Percentiles rank a stretch among this genome's conserved stretches.
These are phyloP conservation scores for Zapus hudsonius DNA, from an alignment of 2,113 vertebrate species.

Conservation along the genomic window DNA sequence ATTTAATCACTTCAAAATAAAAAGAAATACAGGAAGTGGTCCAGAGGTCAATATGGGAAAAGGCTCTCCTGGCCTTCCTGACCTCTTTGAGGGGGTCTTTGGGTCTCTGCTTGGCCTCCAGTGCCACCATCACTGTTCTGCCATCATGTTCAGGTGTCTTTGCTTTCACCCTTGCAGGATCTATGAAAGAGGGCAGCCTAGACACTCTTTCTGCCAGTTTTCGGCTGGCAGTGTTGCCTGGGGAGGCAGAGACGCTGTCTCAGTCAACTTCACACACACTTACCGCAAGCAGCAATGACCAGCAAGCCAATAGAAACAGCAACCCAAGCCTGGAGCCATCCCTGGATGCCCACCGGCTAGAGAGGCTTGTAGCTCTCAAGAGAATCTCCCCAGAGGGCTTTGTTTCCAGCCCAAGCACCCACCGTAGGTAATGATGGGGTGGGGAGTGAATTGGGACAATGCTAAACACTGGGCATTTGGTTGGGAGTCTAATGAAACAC, in stretches of 20 bases:
- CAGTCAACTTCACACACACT: not conserved
- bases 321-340: not conserved
- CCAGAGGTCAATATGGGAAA: not conserved
- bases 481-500: not conserved
- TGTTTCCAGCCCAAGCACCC: conserved; percentile 40
- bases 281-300: rapidly evolving
- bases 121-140: rapidly evolving
- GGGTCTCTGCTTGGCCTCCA: conserved; percentile 42
- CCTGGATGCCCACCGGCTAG: not conserved
- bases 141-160: rapidly evolving
- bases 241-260: not conserved
- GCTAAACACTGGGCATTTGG: not conserved
- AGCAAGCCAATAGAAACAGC: not conserved
- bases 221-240: rapidly evolving
- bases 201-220: not conserved
- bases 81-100: conserved; percentile 37
- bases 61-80: too few species aligned
- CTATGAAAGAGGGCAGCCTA: not conserved
- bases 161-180: not conserved
- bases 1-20: too few species aligned
- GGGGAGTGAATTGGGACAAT: not conserved
- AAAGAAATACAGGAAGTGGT: too few species aligned
- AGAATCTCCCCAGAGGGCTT: conserved; percentile 3
- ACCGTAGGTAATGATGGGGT: conserved; percentile 51
- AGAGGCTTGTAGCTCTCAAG: rapidly evolving